phyloP scores from a whole-genome alignment of 2,888 invertebrate genomes.

The Mimachlamys varia region DNA sequence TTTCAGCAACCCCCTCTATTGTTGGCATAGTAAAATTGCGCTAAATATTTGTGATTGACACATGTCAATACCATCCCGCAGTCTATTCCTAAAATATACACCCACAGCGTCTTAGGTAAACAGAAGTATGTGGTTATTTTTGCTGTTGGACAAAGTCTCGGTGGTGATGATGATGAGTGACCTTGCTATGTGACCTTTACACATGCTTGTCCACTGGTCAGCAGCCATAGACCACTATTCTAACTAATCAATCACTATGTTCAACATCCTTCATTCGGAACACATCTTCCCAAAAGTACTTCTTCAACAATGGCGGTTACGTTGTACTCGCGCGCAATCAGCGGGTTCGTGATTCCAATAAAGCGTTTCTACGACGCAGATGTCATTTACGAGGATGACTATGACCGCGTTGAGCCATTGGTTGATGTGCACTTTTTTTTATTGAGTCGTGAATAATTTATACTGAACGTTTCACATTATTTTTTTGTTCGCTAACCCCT shows the following conservation, averaged over 20 bases:
- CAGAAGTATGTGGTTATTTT: no score
- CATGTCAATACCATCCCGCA: no score
- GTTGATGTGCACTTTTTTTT: background rate
- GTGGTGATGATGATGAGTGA: background rate
- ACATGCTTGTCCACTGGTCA: background rate
- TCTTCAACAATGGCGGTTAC: background rate
- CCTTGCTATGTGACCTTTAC: background rate
- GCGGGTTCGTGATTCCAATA: background rate
- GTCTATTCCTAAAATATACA: no score
- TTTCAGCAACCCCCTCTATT: no score
- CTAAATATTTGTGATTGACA: no score
- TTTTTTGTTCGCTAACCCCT: background rate
- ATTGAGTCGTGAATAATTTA: background rate
- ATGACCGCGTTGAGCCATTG: background rate
- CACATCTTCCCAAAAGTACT: background rate
- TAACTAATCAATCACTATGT: background rate
- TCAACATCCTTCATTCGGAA: background rate
- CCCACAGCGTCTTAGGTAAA: no score
- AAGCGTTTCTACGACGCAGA: background rate
- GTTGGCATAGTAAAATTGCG: no score
- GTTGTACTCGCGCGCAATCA: background rate
- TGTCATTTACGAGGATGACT: background rate
- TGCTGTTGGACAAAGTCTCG: background rate
- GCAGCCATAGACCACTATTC: background rate
- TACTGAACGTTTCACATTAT: background rate